These are phyloP conservation scores for Pissodes strobi DNA, from an alignment of 1,140 invertebrate genomes.

Conservation along the genomic window DNA sequence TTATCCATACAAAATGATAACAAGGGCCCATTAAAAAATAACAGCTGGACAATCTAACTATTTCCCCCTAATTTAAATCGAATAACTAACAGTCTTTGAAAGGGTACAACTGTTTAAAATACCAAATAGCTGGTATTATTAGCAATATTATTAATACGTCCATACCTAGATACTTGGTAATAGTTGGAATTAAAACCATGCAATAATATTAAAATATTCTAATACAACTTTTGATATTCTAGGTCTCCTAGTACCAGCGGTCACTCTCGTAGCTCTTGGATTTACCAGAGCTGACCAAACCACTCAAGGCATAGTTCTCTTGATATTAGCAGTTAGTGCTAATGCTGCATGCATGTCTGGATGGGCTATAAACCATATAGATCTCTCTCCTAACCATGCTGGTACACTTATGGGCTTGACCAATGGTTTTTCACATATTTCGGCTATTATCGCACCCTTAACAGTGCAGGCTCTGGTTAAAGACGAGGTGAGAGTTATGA, in stretches of 20 bases:
- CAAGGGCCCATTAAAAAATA: no score
- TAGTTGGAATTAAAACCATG: not conserved
- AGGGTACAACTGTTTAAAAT: no score
- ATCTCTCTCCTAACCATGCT: conserved; percentile 72
- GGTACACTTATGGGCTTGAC: conserved; percentile 76
- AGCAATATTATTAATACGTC: not conserved
- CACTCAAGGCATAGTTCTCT: conserved; percentile 62
- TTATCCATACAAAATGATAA: no score
- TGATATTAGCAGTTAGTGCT: conserved; percentile 71
- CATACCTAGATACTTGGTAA: not conserved
- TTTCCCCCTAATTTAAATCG: no score
- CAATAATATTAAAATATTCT: not conserved
- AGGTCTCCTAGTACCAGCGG: conserved; percentile 64
- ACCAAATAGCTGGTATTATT: no score
- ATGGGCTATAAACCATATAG: conserved; percentile 69
- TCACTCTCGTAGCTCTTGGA: conserved; percentile 64
- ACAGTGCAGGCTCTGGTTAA: conserved; percentile 67
- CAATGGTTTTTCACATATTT: conserved; percentile 72
- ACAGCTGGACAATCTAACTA: no score
- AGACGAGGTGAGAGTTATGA: conserved; percentile 63
- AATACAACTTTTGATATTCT: no score
- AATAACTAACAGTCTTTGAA: no score
- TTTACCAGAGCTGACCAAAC: conserved; percentile 60
- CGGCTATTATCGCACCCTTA: conserved; percentile 71
- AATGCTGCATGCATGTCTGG: conserved; percentile 77